Evolutionary conservation across 2,888 invertebrate species (phyloP), one percentile per base, ranked within the genome.

Genomic region (Ditula angustiorana): DNA sequence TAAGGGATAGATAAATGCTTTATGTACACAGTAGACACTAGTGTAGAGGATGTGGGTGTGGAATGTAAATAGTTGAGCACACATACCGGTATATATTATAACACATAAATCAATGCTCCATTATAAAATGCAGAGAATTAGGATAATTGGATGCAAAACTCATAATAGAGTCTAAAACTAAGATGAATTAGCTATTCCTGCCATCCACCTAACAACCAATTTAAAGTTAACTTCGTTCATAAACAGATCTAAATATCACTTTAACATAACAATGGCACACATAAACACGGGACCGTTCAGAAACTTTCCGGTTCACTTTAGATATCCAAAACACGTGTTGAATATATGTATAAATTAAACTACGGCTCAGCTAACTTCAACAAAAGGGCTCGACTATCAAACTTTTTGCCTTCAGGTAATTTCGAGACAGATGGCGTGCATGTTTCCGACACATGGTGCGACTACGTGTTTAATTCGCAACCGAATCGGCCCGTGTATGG

Each of bases 341-440:
- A 53, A 59, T 53, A 55, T 47, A 41, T 19, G 41, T 41, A 35
- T 23, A 58, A 58, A 58, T 52, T 33, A 46, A 16, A 58, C 62
- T 63, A 10, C 23, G 28, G 2, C 10, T 46, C 19, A 53, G 23
- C 46, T 44, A 61, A 61, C n/a, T 19, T 8, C 8, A 41, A 61
- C 44, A 44, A 58, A 63, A 63, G 49, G 50, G 24, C 28, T 52
- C 13, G 35, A 59, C 58, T 58, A 59, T 52, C 19, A 63, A 60
- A 67, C 33, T 55, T 67, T 63, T 64, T 55, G 66, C 68, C 72
- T 69, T 30, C 93, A 98, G 97, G 95, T 77, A 94, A 95, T 83
- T 98, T 97, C 84, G 95, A 95, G 82, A 97, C 96, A 50, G 96
- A 96, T 82, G 98, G 97, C 8, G 95, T 96, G 72, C 94, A 95